phyloP scores from a whole-genome alignment of 2,888 invertebrate genomes.

The Omphaloscelis lunosa region DNA sequence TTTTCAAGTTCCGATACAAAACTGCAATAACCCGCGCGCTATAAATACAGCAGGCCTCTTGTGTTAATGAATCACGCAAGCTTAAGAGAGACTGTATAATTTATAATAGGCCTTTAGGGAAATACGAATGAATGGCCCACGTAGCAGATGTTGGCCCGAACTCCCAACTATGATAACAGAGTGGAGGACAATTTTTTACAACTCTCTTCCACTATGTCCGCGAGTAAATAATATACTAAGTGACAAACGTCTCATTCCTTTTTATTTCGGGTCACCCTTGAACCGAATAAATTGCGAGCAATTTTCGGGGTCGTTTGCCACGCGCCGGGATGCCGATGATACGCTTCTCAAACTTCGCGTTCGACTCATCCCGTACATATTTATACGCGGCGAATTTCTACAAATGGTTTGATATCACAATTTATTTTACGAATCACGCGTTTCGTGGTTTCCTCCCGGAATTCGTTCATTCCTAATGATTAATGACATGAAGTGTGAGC shows the following conservation, averaged over 20 bases:
- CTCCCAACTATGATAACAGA: conserved; percentile 66
- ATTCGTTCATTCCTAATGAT: conserved; percentile 54
- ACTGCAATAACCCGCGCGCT: conserved; percentile 59
- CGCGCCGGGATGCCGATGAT: conserved; percentile 85
- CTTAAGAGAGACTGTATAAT: conserved; percentile 68
- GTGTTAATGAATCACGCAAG: conserved; percentile 69
- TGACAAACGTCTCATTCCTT: conserved; percentile 85
- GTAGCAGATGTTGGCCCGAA: conserved; percentile 58
- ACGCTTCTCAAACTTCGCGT: conserved; percentile 80
- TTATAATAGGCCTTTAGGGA: conserved; percentile 72
- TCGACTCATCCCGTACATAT: conserved; percentile 72
- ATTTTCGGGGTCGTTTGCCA: conserved; percentile 88
- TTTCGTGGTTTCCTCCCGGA: conserved; percentile 41
- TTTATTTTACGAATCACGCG: conserved; percentile 65
- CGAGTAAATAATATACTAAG: conserved; percentile 86
- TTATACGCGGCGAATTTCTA: conserved; percentile 68
- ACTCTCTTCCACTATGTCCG: conserved; percentile 73
- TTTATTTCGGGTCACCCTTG: conserved; percentile 87
- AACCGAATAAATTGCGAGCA: conserved; percentile 88
- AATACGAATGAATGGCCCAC: conserved; percentile 68
- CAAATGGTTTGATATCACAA: conserved; percentile 77
- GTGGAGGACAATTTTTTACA: conserved; percentile 73
- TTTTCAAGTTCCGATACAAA: conserved; percentile 51
- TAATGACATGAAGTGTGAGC: conserved; percentile 36
- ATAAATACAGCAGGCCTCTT: conserved; percentile 63